phyloP scores from a whole-genome alignment of 2,888 invertebrate genomes.

The Calliphora vomitoria region DNA sequence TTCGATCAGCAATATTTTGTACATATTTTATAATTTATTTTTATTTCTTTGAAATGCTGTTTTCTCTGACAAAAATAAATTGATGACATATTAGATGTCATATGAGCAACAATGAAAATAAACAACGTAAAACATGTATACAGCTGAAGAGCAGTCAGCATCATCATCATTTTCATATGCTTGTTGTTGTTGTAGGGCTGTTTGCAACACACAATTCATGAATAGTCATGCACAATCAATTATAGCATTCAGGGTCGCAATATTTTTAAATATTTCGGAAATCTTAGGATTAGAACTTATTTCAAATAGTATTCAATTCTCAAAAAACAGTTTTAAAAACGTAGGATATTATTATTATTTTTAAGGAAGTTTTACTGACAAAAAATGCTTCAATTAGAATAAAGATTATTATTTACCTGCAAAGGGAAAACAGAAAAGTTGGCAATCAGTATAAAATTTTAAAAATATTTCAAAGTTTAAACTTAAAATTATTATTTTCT shows the following conservation, averaged over 20 bases:
- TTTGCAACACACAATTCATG: background rate
- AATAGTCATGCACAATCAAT: background rate
- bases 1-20: background rate
- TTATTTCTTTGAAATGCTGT: conserved; percentile 23
- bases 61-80: conserved; percentile 65
- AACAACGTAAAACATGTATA: conserved; percentile 11
- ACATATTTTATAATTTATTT: background rate
- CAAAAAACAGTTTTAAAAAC: too few relatives aligned
- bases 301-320: too few relatives aligned
- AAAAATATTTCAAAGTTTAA: background rate
- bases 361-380: background rate
- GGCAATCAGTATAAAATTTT: background rate
- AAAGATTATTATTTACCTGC: background rate
- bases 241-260: conserved; percentile 1
- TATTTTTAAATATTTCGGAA: background rate
- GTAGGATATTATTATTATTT: too few relatives aligned
- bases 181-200: conserved; percentile 30
- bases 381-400: background rate
- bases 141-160: conserved; percentile 17
- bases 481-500: background rate
- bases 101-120: conserved; percentile 23
- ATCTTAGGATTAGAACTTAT: too few relatives aligned
- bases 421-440: background rate
- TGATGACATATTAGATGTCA: conserved; percentile 54
- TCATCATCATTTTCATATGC: background rate